Evolutionary conservation across 2,797 vertebrate genomes (phyloP).

Genomic region (Molossus alvarezi): DNA sequence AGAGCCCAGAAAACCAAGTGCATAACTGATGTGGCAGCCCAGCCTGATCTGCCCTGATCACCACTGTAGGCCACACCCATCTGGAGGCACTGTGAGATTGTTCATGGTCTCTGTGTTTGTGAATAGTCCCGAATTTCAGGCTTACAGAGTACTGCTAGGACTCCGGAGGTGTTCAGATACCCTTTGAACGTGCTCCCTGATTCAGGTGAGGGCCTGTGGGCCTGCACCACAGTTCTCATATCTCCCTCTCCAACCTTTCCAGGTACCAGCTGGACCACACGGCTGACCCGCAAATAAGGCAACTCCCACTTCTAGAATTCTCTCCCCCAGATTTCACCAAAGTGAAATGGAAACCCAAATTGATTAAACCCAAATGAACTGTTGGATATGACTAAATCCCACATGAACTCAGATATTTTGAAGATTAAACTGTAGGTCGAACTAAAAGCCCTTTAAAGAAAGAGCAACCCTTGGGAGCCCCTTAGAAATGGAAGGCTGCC

Average conservation of each 20-base stretch:
- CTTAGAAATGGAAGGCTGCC: neutral
- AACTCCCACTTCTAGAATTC: neutral
- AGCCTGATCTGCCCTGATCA: neutral
- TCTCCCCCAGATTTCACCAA: neutral
- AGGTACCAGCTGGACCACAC: neutral
- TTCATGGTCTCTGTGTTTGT: neutral
- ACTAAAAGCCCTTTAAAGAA: neutral
- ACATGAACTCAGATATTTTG: neutral
- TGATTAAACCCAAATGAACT: neutral
- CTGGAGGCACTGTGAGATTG: neutral
- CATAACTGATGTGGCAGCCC: neutral
- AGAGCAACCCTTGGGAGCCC: neutral
- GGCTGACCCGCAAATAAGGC: neutral
- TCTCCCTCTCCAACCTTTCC: neutral
- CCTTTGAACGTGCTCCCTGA: neutral
- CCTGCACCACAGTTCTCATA: too few species aligned
- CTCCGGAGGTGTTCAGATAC: neutral
- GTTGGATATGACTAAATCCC: neutral
- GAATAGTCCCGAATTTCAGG: accelerated
- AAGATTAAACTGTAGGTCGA: neutral
- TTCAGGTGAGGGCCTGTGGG: neutral
- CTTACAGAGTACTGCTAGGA: neutral
- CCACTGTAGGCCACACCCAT: neutral
- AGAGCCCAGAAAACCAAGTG: neutral
- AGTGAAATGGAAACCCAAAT: neutral